These are phyloP conservation scores for Tenodera sinensis DNA, from an alignment of 2,888 invertebrate genomes.

Conservation along the genomic window DNA sequence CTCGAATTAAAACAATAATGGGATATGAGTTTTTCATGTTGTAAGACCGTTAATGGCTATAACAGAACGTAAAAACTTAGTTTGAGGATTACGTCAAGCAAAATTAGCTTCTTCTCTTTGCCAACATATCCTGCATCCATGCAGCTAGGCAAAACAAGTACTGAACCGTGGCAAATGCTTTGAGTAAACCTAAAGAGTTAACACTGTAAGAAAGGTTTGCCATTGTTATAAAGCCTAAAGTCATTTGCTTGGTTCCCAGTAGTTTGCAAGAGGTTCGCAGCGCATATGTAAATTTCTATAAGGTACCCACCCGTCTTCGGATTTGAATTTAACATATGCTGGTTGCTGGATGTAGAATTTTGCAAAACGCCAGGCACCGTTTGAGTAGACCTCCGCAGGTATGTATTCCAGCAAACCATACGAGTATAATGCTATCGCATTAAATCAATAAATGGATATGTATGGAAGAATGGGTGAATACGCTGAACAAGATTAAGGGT, in stretches of 20 bases:
- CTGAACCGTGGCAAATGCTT: too few relatives aligned
- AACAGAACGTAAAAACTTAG: too few relatives aligned
- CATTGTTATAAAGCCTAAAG: background rate
- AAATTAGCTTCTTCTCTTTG: too few relatives aligned
- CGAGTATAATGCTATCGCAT: background rate
- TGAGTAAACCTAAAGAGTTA: too few relatives aligned
- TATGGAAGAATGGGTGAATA: background rate
- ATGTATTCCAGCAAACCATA: background rate
- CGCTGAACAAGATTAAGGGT: background rate
- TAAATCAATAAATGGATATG: background rate
- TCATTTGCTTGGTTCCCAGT: background rate
- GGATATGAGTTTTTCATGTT: too few relatives aligned
- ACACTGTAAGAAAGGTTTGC: background rate
- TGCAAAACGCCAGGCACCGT: background rate
- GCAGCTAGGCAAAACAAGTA: too few relatives aligned
- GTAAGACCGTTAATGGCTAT: too few relatives aligned
- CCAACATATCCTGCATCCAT: too few relatives aligned
- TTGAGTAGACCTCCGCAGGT: background rate
- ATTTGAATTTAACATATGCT: background rate
- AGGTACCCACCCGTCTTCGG: background rate
- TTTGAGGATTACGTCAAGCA: too few relatives aligned
- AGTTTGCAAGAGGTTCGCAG: background rate
- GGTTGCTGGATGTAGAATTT: background rate
- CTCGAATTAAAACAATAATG: too few relatives aligned
- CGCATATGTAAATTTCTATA: background rate